Base-by-base conservation (phyloP, 1,140 invertebrate genomes). In the Aradophagus sp. region DNA sequence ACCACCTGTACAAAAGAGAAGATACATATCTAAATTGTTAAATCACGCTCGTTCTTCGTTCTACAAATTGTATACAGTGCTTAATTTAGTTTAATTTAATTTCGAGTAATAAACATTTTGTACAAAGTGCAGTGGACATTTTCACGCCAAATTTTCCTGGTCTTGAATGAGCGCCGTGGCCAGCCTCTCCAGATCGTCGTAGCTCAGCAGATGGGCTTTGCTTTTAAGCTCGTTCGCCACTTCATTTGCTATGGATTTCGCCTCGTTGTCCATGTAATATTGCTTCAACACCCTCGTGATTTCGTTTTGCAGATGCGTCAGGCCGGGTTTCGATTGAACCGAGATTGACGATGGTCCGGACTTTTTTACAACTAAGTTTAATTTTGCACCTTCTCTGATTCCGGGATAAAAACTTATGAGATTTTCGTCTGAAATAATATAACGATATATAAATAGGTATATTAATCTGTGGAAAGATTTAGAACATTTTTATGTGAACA, bases 171-270 rank as follows among this genome's bases (percentile, higher is more conserved):
- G 55, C 13, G 81, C 82, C 4, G 84, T 86, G 1, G 85, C 85
- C 75, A 86, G 74, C 80, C 84, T 80, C 58, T 86, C 85, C 67
- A 86, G 44, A 52, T 86, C 85, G 39, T 86, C 84, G 20, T 79
- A 85, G 73, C 79, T 86, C 34, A 85, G 50, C 31, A 70, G 73
- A 53, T 85, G 79, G 23, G 83, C 83, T 81, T 86, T 86, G 15
- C 68, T 80, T 53, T 82, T 80, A 12, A 86, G 63, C 35, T 84
- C 80, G 47, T 84, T 85, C 34, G 83, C 75, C 16, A 83, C 52
- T 69, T 85, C 80, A 19, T 80, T 82, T 17, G 79, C 76, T 78
- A 86, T 86, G 34, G 75, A 79, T 42, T 83, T 77, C 12, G 84
- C 82, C 41, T 84, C 82, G 0, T 79, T 59, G 35, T 85, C 79